Evolutionary conservation across 2,113 vertebrate species (phyloP).

Genomic region (Pristiophorus japonicus): DNA sequence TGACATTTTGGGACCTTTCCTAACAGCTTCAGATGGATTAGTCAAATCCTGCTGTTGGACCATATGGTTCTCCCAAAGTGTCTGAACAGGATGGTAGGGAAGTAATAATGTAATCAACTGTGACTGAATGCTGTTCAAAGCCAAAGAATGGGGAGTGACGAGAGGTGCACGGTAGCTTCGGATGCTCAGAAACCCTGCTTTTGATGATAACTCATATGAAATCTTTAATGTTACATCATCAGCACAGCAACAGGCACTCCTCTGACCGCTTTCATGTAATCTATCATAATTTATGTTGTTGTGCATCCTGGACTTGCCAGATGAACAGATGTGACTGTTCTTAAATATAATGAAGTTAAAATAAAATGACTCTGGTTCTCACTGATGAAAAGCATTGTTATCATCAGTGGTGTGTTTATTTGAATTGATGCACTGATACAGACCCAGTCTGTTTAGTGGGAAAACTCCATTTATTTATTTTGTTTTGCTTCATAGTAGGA

Average conservation of each 20-base stretch:
- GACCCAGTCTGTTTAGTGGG: background rate
- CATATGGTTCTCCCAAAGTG: conserved; percentile 46
- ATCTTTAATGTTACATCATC: conserved; percentile 25
- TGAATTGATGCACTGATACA: background rate
- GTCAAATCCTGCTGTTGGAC: conserved; percentile 47
- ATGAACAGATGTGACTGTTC: background rate
- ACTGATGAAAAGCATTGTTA: background rate
- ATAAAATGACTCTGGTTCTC: background rate
- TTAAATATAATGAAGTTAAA: conserved; percentile 22
- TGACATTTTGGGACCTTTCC: conserved; percentile 13
- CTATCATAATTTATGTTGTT: conserved; percentile 16
- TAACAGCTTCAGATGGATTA: conserved; percentile 42
- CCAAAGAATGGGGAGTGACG: conserved; percentile 33
- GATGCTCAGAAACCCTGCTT: background rate
- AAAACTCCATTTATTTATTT: background rate
- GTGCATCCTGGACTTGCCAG: background rate
- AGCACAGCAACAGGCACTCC: background rate
- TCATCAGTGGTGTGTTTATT: background rate
- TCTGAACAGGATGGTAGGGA: conserved; percentile 42
- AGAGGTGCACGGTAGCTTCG: conserved; percentile 42
- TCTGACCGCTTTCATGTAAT: background rate
- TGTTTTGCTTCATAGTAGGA: background rate
- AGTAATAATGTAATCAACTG: conserved; percentile 44
- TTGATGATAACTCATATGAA: conserved; percentile 39
- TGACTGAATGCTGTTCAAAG: conserved; percentile 45